Evolutionary conservation across 2,888 invertebrate species (phyloP), one percentile per base, ranked within the genome.

Genomic region (Drosophila lacicola): DNA sequence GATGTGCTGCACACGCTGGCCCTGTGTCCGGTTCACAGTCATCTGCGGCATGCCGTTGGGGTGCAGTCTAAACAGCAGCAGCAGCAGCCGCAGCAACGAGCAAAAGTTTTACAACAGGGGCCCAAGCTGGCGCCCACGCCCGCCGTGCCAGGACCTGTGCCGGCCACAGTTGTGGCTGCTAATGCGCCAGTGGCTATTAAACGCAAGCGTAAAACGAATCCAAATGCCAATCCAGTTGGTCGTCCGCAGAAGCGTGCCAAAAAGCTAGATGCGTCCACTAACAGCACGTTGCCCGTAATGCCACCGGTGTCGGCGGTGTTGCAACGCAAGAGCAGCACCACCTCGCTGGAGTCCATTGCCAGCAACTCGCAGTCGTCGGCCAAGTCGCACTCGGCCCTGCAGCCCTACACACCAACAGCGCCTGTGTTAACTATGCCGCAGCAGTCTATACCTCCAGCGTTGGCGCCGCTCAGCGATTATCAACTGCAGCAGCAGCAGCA

Each of bases 21-120:
- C 49, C 93, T 98, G 8, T 98, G 98, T 91, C 94, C 95, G 8
- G 96, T 96, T 86, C 98, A 98, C 92, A 96, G 96, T 1, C 95
- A 96, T 92, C 96, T 96, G 92, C 93, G 96, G 92, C 97, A 97
- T 89, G 78, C 60, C 4, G 94, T 95, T 76, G 80, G 82, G 58
- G 19, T 39, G 42, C 74, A 64, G 64, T 46, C 60, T 11, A 56
- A 51, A 3, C 29, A 33, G n/a, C 44, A 45, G 37, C 29, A 33
- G n/a, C 44, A 45, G 37, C 60, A 34, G 11, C 36, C 45, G n/a
- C 57, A 33, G 33, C 47, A 49, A 10, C 62, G 56, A n/a, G 49
- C 21, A 2, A 66, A 53, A 36, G 19, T 51, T 2, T 19, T 50
- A n/a, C 45, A 47, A 8, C 69, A 66, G 21, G 33, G 29, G 19